A percentile compares a stretch with the other conserved stretches of the same genome.
Conservation (phyloP, 2,113 vertebrate genomes). For the Varanus salvator region DNA sequence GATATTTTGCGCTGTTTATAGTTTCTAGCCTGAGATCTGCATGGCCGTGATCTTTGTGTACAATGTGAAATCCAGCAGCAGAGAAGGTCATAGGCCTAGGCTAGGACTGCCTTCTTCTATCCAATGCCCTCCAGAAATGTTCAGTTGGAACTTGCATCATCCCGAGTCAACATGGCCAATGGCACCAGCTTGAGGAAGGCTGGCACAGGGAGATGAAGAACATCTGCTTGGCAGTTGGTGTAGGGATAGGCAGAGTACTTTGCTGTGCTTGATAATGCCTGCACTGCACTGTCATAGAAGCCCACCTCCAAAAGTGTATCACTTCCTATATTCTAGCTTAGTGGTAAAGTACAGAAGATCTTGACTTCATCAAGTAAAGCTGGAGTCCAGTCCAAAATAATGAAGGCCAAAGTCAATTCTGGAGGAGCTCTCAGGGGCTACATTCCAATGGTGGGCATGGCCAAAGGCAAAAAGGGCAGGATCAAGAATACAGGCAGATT, state of each 20-base stretch:
- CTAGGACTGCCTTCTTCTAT: not conserved
- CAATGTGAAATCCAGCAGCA: not conserved
- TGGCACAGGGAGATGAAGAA: not conserved
- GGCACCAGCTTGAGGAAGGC: not conserved
- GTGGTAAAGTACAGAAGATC: not conserved
- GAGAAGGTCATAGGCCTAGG: not conserved
- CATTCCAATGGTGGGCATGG: not conserved
- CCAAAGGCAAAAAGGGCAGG: no score
- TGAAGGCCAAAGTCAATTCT: no score
- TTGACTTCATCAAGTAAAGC: not conserved
- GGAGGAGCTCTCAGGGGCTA: no score
- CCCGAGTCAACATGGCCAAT: not conserved
- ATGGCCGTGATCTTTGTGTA: not conserved
- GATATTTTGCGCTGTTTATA: slow-evolving; percentile 11
- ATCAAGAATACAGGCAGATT: no score
- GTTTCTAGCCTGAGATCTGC: not conserved
- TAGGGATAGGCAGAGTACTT: not conserved
- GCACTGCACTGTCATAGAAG: not conserved
- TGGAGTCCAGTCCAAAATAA: not conserved
- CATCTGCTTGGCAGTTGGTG: not conserved
- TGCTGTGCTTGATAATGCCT: not conserved
- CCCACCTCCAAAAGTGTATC: not conserved
- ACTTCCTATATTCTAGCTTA: not conserved
- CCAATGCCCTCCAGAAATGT: not conserved
- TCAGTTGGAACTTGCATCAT: not conserved